These are phyloP conservation scores for Columba livia DNA, from an alignment of 2,113 vertebrate species.

Conservation along the genomic window DNA sequence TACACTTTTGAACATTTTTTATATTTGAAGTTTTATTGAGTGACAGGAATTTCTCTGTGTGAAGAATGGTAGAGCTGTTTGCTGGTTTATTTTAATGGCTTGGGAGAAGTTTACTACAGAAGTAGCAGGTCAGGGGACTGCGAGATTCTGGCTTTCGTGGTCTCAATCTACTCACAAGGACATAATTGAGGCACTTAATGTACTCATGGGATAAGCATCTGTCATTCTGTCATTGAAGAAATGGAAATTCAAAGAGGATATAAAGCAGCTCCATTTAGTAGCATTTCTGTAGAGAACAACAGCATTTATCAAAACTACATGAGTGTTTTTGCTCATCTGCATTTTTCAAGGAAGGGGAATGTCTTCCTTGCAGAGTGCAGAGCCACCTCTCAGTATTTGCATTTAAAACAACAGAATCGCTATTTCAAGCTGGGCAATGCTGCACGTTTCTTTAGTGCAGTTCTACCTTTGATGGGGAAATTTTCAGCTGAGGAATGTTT, in stretches of 20 bases:
- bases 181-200: background rate
- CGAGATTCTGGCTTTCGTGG: background rate
- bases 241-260: background rate
- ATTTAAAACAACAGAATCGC: background rate
- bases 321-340: background rate
- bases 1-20: background rate
- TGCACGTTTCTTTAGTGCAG: background rate
- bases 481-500: background rate
- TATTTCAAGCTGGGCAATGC: background rate
- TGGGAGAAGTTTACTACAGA: background rate
- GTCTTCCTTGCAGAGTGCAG: background rate
- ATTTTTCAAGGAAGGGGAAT: background rate
- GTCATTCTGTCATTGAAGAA: background rate
- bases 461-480: background rate
- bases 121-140: background rate
- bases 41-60: background rate
- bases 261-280: slow-evolving; percentile 2
- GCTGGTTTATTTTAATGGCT: background rate
- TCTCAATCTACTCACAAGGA: background rate
- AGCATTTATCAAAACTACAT: slow-evolving; percentile 21
- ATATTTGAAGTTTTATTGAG: background rate
- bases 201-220: background rate
- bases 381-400: background rate
- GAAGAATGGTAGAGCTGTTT: background rate
- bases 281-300: background rate